Evolutionary conservation across 1,140 invertebrate genomes (phyloP), one percentile per base, ranked within the genome.

Genomic region (Liolophura sinensis): DNA sequence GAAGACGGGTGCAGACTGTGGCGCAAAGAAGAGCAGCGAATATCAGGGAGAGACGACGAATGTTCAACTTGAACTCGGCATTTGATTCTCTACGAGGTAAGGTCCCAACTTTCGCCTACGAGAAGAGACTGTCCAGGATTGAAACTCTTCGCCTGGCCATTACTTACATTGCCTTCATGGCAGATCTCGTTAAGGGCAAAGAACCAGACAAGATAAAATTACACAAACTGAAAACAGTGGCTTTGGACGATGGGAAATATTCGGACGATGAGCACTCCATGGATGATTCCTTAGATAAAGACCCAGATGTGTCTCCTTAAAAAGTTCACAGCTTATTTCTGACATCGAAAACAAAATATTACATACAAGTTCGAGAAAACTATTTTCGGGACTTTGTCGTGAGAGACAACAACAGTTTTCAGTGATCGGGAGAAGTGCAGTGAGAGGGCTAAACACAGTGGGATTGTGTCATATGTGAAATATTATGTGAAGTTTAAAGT

Each of bases 31-130:
- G 72, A 14, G 78, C 78, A 1, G 80, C 80, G 57, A 82, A 82
- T 61, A 70, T 80, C 64, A 89, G 96, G 4, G 96, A 98, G 81
- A 86, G 96, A 57, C 87, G 95, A 31, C 87, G 96, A 67, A 98
- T 98, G 96, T 97, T 96, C 79, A 98, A 97, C 84, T 86, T 99
- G 87, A 99, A 98, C 82, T 94, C 97, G 81, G 96, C 96, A 1
- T 99, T 99, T 77, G 95, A 98, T 60, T 64, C 55, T 18, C 73
- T 82, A 9, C 60, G 78, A 15, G 70, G 70, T 49, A 68, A 67
- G 82, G 96, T 98, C 14, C 97, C 97, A 22, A 98, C 96, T 0
- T 99, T 99, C 81, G 95, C 97, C 1, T 99, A 98, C 78, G 97
- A 99, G 82, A 99, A 98, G 80, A 89, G 97, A 0, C 88, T 99